Percentiles rank a stretch among this genome's conserved stretches.
Conservation (phyloP, 2,113 vertebrate genomes). For the Platycercus adscitus region DNA sequence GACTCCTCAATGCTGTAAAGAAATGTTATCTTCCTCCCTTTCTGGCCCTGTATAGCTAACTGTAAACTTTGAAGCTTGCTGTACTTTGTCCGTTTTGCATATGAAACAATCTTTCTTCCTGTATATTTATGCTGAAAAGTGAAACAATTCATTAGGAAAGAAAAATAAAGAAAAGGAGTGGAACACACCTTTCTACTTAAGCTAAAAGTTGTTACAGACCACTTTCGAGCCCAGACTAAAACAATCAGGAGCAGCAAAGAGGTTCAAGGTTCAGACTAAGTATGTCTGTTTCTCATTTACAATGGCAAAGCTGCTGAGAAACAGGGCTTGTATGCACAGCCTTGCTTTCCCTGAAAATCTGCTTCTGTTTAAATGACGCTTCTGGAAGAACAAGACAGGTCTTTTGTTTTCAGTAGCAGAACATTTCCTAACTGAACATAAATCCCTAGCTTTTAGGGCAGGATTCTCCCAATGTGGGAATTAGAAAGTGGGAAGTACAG, state of each 20-base stretch:
- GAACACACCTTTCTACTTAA: not conserved
- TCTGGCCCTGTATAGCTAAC: not conserved
- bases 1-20: not conserved
- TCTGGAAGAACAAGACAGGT: not conserved
- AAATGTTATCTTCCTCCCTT: not conserved
- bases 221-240: not conserved
- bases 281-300: constrained; percentile 40
- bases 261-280: not conserved
- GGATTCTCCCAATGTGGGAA: not conserved
- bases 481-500: not conserved
- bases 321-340: not conserved
- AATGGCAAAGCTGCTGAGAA: not conserved
- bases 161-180: constrained; percentile 9
- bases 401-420: constrained; percentile 15
- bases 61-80: not conserved
- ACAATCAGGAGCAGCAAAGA: not conserved
- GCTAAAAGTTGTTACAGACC: not conserved
- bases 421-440: not conserved
- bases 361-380: constrained; percentile 48
- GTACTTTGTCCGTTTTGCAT: not conserved
- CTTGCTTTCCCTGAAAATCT: constrained; percentile 14
- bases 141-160: constrained; percentile 26
- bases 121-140: constrained; percentile 35
- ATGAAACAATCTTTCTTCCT: not conserved
- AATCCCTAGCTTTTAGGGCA: not conserved